A percentile compares a stretch with the other conserved stretches of the same genome.
Conservation (phyloP, 2,113 vertebrate genomes). For the Bujurquina vittata region DNA sequence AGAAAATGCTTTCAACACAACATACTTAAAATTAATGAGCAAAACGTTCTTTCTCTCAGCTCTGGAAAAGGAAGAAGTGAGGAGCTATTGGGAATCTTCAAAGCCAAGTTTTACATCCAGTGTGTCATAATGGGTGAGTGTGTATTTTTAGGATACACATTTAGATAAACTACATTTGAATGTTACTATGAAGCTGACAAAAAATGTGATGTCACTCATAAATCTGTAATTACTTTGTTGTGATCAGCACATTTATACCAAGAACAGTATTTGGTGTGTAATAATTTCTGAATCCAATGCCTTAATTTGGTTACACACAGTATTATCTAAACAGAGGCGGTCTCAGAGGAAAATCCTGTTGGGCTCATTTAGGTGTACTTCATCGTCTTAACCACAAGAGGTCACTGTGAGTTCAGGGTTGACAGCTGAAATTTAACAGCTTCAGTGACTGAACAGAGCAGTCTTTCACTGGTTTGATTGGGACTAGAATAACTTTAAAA, state of each 20-base stretch:
- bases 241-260: not conserved
- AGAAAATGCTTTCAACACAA: too few relatives aligned
- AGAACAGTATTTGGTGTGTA: not conserved
- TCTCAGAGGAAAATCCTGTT: not conserved
- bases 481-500: not conserved
- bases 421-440: not conserved
- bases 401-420: constrained; percentile 21
- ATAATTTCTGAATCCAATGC: not conserved
- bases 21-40: too few relatives aligned
- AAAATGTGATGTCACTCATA: not conserved
- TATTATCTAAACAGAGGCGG: not conserved
- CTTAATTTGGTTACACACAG: not conserved
- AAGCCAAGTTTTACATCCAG: not conserved
- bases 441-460: too few relatives aligned
- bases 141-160: not conserved
- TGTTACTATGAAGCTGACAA: not conserved
- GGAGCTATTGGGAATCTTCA: too few relatives aligned
- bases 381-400: constrained; percentile 21
- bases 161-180: not conserved
- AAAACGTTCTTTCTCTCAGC: too few relatives aligned
- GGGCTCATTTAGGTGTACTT: not conserved
- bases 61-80: too few relatives aligned
- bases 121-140: not conserved
- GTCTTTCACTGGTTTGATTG: not conserved
- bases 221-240: not conserved